Percentiles rank a stretch among this genome's conserved stretches.
phyloP scores from a whole-genome alignment of 2,797 vertebrate species.

The Oryzias sinensis region DNA sequence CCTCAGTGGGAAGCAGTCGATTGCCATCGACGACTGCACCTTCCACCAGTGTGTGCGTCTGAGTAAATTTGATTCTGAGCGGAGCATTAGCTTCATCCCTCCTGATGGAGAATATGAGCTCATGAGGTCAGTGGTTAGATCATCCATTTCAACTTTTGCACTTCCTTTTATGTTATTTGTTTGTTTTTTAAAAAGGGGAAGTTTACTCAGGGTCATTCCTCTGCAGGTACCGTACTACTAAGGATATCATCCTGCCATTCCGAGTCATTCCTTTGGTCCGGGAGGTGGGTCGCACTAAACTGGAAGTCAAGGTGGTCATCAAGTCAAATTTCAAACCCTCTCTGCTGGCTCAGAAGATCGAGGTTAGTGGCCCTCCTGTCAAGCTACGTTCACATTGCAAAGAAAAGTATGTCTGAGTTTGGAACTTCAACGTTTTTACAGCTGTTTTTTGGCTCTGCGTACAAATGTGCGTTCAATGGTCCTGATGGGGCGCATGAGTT shows the following conservation, averaged over 20 bases:
- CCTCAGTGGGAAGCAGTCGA: constrained; percentile 92
- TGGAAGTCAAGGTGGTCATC: constrained; percentile 99
- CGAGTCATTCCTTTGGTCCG: constrained; percentile 96
- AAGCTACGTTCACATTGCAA: too few relatives aligned
- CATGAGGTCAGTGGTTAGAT: constrained; percentile 85
- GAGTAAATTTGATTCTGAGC: constrained; percentile 98
- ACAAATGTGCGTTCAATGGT: too few relatives aligned
- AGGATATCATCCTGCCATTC: constrained; percentile 98
- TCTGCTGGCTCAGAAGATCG: constrained; percentile 97
- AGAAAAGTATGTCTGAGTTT: too few relatives aligned
- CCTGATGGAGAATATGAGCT: constrained; percentile 98
- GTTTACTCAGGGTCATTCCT: background rate
- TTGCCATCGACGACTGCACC: constrained; percentile 84
- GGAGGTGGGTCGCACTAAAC: constrained; percentile 96
- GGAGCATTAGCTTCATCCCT: constrained; percentile 99
- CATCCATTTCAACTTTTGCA: background rate
- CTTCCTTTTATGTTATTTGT: too few relatives aligned
- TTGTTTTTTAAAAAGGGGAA: background rate
- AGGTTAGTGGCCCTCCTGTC: constrained; percentile 75
- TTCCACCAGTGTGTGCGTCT: constrained; percentile 87
- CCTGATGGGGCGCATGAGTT: too few relatives aligned
- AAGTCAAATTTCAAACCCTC: constrained; percentile 99
- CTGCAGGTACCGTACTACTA: constrained; percentile 95
- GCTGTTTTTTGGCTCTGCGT: too few relatives aligned
- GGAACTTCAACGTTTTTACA: too few relatives aligned